Evolutionary conservation across 1,140 invertebrate genomes (phyloP).

Genomic region (Neelides sp.): DNA sequence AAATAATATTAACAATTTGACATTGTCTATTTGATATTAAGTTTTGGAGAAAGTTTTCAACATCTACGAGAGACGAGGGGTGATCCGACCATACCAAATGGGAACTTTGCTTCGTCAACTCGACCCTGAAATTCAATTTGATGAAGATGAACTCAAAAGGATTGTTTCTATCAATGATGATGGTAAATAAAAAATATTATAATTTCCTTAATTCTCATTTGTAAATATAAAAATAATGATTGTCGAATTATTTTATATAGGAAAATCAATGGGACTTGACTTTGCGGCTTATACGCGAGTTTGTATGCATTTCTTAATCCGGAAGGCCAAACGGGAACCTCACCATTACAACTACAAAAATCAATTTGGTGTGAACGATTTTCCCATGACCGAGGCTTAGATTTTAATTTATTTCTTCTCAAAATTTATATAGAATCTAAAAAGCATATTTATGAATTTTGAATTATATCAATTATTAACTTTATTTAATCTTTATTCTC

Average conservation of each 20-base stretch:
- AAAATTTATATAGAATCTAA: too few relatives aligned
- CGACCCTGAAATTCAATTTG: constrained; percentile 9
- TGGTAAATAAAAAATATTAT: background rate
- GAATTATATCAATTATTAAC: too few relatives aligned
- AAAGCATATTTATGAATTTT: too few relatives aligned
- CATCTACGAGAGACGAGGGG: constrained; percentile 15
- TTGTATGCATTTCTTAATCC: constrained; percentile 10
- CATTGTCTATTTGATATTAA: constrained; percentile 1
- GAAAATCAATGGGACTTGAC: constrained; percentile 8
- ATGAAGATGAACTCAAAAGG: constrained; percentile 1
- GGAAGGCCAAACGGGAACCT: constrained; percentile 5
- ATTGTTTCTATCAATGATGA: constrained; percentile 1
- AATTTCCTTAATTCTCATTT: background rate
- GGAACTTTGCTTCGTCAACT: constrained; percentile 6
- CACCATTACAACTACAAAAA: constrained; percentile 19
- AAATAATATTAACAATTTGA: background rate
- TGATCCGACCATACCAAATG: constrained; percentile 15
- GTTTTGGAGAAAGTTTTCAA: constrained; percentile 20
- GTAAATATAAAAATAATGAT: background rate
- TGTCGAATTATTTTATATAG: background rate
- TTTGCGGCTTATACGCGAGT: constrained; percentile 14
- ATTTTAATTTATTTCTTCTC: too few relatives aligned
- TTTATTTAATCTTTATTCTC: too few relatives aligned
- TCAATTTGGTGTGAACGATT: too few relatives aligned
- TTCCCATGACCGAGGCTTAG: too few relatives aligned